A percentile compares a stretch with the other conserved stretches of the same genome.
phyloP scores from a whole-genome alignment of 2,888 invertebrate genomes.

The Aplocera efformata region DNA sequence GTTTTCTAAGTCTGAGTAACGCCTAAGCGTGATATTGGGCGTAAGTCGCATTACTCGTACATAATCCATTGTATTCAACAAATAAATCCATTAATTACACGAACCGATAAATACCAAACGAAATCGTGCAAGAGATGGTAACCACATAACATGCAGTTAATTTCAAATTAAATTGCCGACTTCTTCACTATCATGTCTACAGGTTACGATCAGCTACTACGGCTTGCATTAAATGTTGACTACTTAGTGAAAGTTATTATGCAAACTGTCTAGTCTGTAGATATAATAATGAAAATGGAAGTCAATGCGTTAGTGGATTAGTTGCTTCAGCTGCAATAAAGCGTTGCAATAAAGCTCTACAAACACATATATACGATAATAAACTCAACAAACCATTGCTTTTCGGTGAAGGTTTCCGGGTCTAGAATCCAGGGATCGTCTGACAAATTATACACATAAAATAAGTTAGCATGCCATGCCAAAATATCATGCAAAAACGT shows the following conservation, averaged over 20 bases:
- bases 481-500: conserved; percentile 67
- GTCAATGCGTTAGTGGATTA: conserved; percentile 42
- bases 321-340: conserved; percentile 38
- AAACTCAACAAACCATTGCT: conserved; percentile 74
- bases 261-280: background rate
- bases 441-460: conserved; percentile 74
- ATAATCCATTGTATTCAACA: too few relatives aligned
- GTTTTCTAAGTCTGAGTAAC: too few relatives aligned
- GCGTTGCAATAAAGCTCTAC: conserved; percentile 44
- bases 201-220: too few relatives aligned
- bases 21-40: too few relatives aligned
- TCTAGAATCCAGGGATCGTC: conserved; percentile 78
- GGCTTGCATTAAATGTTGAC: too few relatives aligned
- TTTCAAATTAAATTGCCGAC: conserved; percentile 7
- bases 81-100: background rate
- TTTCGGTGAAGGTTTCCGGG: conserved; percentile 67
- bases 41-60: too few relatives aligned
- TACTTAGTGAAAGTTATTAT: conserved; percentile 8
- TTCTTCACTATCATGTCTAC: too few relatives aligned
- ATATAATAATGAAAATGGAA: conserved; percentile 1
- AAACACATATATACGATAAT: conserved; percentile 43
- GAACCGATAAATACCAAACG: background rate
- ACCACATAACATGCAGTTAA: conserved; percentile 20
- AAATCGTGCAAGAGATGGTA: conserved; percentile 7
- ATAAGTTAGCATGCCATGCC: conserved; percentile 77